Conservation (phyloP, 2,888 invertebrate genomes). For the Rapana venosa region DNA sequence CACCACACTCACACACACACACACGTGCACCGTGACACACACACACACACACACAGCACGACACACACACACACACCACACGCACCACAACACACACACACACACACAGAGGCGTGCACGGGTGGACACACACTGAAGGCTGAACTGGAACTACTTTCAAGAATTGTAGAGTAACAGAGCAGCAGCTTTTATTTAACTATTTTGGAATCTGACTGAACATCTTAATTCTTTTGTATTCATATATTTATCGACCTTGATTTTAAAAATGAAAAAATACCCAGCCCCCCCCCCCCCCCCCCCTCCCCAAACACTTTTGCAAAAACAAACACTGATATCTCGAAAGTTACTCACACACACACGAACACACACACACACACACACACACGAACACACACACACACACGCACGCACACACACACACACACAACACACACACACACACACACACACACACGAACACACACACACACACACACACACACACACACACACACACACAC, state of each 20-base stretch:
- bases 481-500: slow-evolving; percentile 7
- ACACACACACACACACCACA: neutral
- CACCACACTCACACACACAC: neutral
- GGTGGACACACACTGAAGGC: too few relatives aligned
- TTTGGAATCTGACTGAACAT: too few relatives aligned
- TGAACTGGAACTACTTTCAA: too few relatives aligned
- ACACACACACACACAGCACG: neutral
- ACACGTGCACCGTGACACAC: too few relatives aligned
- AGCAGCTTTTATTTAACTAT: too few relatives aligned
- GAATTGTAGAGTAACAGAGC: too few relatives aligned
- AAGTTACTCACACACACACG: neutral
- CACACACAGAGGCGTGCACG: too few relatives aligned
- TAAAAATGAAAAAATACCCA: too few relatives aligned
- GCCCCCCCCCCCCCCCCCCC: too few relatives aligned
- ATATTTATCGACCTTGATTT: too few relatives aligned
- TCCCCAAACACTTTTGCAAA: too few relatives aligned
- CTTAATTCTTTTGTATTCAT: too few relatives aligned
- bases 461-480: slow-evolving; percentile 6
- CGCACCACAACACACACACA: neutral
- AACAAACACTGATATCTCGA: neutral
- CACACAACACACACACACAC: neutral
- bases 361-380: neutral
- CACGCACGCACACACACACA: neutral
- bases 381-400: neutral
- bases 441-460: neutral